Percentiles rank a stretch among this genome's conserved stretches.
phyloP scores from a whole-genome alignment of 64 coral and sea anemone genomes.

The Acropora yongei region DNA sequence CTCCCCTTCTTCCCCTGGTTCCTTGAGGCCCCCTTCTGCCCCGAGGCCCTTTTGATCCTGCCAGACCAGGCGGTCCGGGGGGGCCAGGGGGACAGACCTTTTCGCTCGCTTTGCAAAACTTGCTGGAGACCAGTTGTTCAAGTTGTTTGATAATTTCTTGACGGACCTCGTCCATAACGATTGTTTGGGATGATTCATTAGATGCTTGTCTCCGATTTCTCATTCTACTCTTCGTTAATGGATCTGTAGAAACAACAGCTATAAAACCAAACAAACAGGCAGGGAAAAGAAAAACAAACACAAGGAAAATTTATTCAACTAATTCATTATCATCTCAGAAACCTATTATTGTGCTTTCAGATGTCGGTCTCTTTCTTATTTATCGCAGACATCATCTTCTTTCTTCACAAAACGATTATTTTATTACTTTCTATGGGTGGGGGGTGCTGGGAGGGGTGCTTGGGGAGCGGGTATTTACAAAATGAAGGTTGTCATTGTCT shows the following conservation, averaged over 20 bases:
- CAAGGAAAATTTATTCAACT: neutral
- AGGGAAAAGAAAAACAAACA: neutral
- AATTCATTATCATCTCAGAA: no score
- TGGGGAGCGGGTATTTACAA: no score
- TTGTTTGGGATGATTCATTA: neutral
- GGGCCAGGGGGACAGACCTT: conserved; percentile 18
- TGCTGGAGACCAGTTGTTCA: neutral
- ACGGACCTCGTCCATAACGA: neutral
- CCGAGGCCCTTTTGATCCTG: conserved; percentile 2
- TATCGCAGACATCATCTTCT: no score
- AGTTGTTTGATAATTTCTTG: neutral
- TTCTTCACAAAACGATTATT: no score
- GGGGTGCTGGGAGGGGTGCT: no score
- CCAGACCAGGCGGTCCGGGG: conserved; percentile 18
- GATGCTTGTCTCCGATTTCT: neutral
- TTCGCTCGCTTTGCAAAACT: conserved; percentile 28
- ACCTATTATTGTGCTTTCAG: no score
- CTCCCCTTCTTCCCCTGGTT: neutral
- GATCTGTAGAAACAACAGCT: neutral
- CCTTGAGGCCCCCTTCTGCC: conserved; percentile 41
- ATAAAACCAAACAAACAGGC: neutral
- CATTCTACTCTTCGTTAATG: neutral
- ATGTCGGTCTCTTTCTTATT: no score
- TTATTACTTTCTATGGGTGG: no score
- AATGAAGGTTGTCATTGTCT: no score